Conservation (phyloP, 2,888 invertebrate genomes). For the Bombyx huttoni region DNA sequence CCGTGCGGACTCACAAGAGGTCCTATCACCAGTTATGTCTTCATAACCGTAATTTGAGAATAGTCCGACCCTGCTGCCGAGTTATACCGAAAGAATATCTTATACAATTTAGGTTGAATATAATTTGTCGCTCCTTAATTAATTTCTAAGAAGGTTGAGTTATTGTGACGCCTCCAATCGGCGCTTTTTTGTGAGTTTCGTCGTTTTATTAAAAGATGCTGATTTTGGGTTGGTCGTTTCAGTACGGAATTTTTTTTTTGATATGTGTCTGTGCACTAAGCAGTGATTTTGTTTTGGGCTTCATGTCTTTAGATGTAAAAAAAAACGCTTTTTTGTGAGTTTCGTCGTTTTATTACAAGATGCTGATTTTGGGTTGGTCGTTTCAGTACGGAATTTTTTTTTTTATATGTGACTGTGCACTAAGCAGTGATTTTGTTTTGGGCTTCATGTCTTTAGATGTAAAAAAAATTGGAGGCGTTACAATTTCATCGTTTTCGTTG, state of each 20-base stretch:
- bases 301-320: too few species aligned
- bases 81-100: slow-evolving; percentile 33
- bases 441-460: too few species aligned
- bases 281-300: too few species aligned
- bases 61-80: slow-evolving; percentile 23
- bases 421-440: too few species aligned
- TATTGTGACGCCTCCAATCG: slow-evolving; percentile 21
- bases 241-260: not conserved
- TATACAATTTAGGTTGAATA: slow-evolving; percentile 35
- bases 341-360: slow-evolving; percentile 7
- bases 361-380: not conserved
- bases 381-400: not conserved
- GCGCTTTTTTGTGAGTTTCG: slow-evolving; percentile 28
- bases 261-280: too few species aligned
- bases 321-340: slow-evolving; percentile 28
- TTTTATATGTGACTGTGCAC: not conserved
- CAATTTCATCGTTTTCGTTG: too few species aligned
- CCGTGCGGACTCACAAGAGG: too few species aligned
- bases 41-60: too few species aligned
- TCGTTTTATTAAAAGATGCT: not conserved
- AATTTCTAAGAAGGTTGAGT: slow-evolving; percentile 37
- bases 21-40: too few species aligned
- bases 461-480: too few species aligned
- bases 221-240: not conserved
- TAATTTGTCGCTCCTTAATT: slow-evolving; percentile 43